phyloP scores from a whole-genome alignment of 2,888 invertebrate species.

The Lasioglossum oenotherae region DNA sequence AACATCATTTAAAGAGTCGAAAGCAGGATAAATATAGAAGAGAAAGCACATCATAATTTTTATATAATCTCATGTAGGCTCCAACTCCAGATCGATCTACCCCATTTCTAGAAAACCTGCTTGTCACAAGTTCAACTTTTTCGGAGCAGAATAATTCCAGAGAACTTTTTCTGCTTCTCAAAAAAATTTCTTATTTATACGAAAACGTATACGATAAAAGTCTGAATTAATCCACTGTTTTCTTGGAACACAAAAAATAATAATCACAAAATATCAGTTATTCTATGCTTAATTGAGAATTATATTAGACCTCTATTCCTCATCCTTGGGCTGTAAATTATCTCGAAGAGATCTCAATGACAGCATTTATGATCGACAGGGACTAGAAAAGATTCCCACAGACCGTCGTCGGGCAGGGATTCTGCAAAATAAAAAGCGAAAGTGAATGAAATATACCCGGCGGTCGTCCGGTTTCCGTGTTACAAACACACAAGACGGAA shows the following conservation, averaged over 20 bases:
- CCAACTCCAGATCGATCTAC: not conserved
- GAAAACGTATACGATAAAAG: not conserved
- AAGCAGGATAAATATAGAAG: not conserved
- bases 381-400: not conserved
- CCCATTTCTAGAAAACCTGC: not conserved
- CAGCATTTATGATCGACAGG: not conserved
- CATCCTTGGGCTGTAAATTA: not conserved
- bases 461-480: not conserved
- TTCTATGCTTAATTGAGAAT: not conserved
- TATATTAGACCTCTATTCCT: not conserved
- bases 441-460: slow-evolving; percentile 17
- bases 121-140: not conserved
- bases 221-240: not conserved
- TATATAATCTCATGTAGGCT: not conserved
- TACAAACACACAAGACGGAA: not conserved
- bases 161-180: not conserved
- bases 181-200: not conserved
- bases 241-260: not conserved
- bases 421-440: slow-evolving; percentile 8
- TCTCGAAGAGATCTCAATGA: not conserved
- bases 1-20: not conserved
- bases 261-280: not conserved
- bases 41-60: not conserved
- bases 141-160: not conserved
- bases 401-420: not conserved